Percentiles rank a stretch among this genome's conserved stretches.
Evolutionary conservation across 2,113 vertebrate species (phyloP).

Genomic region (Ammodytes dubius): DNA sequence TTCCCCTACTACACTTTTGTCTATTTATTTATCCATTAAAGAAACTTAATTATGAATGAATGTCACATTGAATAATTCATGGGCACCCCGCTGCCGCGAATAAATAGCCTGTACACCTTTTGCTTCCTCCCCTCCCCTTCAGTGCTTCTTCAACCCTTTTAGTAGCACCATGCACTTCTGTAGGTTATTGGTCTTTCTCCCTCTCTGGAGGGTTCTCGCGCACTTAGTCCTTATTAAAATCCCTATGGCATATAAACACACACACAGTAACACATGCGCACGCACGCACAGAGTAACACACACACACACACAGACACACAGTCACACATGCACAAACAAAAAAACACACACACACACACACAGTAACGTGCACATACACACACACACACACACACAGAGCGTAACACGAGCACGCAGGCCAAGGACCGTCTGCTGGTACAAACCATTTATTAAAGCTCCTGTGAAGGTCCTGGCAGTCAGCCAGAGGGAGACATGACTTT

Average conservation of each 20-base stretch:
- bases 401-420: constrained; percentile 35
- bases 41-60: constrained; percentile 82
- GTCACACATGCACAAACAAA: constrained; percentile 62
- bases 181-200: constrained; percentile 79
- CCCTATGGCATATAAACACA: constrained; percentile 79
- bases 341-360: constrained; percentile 33
- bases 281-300: constrained; percentile 43
- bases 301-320: constrained; percentile 5
- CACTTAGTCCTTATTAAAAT: constrained; percentile 84
- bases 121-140: constrained; percentile 71
- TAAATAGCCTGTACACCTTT: constrained; percentile 76
- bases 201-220: constrained; percentile 70
- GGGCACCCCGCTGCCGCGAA: constrained; percentile 64
- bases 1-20: constrained; percentile 63
- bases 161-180: constrained; percentile 69
- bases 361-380: background rate
- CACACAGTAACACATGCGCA: constrained; percentile 57
- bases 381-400: constrained; percentile 21
- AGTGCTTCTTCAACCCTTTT: constrained; percentile 79
- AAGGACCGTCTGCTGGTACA: constrained; percentile 80
- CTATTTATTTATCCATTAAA: constrained; percentile 85
- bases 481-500: constrained; percentile 84
- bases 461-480: constrained; percentile 84
- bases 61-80: constrained; percentile 84
- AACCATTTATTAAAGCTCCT: constrained; percentile 83